These are phyloP conservation scores for Pomacea canaliculata DNA, from an alignment of 2,888 invertebrate genomes.

Conservation along the genomic window DNA sequence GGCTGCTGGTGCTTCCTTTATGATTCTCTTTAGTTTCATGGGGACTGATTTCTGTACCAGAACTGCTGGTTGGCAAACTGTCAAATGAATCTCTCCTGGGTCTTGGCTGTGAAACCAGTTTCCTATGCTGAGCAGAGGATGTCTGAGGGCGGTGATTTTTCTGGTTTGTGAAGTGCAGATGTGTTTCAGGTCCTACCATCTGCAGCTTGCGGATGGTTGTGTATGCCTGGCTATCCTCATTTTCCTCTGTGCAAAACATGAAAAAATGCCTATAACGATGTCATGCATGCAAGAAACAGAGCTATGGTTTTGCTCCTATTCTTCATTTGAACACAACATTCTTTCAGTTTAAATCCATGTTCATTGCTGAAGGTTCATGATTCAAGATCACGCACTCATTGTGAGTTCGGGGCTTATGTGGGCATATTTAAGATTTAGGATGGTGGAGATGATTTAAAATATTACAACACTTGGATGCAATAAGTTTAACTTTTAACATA, in stretches of 20 bases:
- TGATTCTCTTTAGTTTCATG: background rate
- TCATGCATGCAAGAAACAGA: no score
- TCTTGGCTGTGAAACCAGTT: conserved; percentile 1
- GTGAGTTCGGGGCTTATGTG: no score
- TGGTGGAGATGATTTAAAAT: no score
- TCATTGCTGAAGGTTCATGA: no score
- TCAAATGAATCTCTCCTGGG: background rate
- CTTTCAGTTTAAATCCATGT: no score
- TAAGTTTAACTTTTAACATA: no score
- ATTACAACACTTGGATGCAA: no score
- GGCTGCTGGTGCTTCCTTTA: background rate
- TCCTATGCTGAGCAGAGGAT: background rate
- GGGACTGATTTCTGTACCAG: background rate
- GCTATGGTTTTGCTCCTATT: no score
- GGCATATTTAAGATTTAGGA: no score
- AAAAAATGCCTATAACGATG: no score
- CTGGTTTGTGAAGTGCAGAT: background rate
- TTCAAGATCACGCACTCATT: no score
- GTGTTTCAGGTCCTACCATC: background rate
- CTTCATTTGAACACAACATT: no score
- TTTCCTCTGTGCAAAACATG: background rate
- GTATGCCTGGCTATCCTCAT: conserved; percentile 14
- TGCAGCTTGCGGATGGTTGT: conserved; percentile 20
- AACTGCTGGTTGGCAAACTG: conserved; percentile 13
- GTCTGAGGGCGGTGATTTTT: background rate